Evolutionary conservation across 2,113 vertebrate species (phyloP).

Genomic region (Alligator sinensis): DNA sequence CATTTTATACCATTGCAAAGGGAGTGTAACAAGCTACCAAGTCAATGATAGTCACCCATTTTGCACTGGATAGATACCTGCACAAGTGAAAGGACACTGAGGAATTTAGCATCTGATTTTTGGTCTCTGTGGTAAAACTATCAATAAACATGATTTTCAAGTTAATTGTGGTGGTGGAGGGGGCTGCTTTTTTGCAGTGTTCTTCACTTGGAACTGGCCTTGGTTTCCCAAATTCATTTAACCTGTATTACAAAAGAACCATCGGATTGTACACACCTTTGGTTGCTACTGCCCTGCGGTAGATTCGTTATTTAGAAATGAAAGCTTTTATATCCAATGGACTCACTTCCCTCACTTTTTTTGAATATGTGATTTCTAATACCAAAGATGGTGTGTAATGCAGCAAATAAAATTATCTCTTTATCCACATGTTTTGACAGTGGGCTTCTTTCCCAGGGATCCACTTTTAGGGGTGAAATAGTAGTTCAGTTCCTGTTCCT

Average conservation of each 20-base stretch:
- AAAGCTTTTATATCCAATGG: not conserved
- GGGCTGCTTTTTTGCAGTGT: not conserved
- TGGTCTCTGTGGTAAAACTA: not conserved
- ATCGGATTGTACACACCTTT: not conserved
- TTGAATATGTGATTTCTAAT: not conserved
- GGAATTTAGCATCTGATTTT: not conserved
- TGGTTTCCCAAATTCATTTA: not conserved
- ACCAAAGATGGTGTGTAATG: rapidly evolving
- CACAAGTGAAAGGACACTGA: not conserved
- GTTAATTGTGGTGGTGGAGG: not conserved
- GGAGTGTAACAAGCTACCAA: not conserved
- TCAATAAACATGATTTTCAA: not conserved
- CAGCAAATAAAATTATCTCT: constrained; percentile 37
- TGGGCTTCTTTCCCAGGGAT: constrained; percentile 45
- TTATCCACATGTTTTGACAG: constrained; percentile 56
- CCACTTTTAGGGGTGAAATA: constrained; percentile 49
- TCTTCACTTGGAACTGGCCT: not conserved
- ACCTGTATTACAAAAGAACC: not conserved
- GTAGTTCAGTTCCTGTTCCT: constrained; percentile 58
- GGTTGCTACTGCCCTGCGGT: not conserved
- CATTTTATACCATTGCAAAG: not conserved
- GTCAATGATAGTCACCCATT: not conserved
- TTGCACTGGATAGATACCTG: not conserved
- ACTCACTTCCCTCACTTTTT: not conserved
- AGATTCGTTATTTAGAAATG: not conserved